A percentile compares a stretch with the other conserved stretches of the same genome.
Evolutionary conservation across 2,888 invertebrate species (phyloP).

Genomic region (Teinopalpus imperialis): DNA sequence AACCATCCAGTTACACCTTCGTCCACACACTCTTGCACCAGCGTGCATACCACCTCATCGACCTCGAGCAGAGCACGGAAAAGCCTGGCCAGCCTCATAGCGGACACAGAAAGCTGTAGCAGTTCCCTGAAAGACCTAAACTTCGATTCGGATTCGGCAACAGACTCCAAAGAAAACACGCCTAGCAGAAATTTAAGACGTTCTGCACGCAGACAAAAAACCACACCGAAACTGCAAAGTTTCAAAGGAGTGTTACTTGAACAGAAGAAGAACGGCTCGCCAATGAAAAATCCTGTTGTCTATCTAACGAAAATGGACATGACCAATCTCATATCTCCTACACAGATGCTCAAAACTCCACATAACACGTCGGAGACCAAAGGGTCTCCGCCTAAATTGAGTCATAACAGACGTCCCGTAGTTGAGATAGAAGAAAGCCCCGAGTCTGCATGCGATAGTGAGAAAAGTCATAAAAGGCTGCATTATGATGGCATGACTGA

Average conservation of each 20-base stretch:
- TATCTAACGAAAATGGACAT: slow-evolving; percentile 67
- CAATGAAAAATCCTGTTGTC: slow-evolving; percentile 54
- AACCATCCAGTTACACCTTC: slow-evolving; percentile 70
- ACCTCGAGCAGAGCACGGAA: slow-evolving; percentile 71
- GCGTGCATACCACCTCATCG: slow-evolving; percentile 65
- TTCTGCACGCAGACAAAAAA: slow-evolving; percentile 49
- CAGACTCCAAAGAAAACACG: slow-evolving; percentile 74
- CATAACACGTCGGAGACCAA: slow-evolving; percentile 55
- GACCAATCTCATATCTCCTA: slow-evolving; percentile 55
- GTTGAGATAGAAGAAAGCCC: slow-evolving; percentile 69
- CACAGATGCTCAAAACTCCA: slow-evolving; percentile 70
- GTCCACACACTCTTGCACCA: slow-evolving; percentile 68
- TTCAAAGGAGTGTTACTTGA: slow-evolving; percentile 68
- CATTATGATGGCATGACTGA: slow-evolving; percentile 61
- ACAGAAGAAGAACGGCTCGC: slow-evolving; percentile 61
- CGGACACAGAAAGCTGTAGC: slow-evolving; percentile 76
- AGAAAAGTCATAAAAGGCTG: slow-evolving; percentile 63
- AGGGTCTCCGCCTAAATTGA: slow-evolving; percentile 66
- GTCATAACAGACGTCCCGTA: slow-evolving; percentile 55
- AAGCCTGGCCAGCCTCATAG: slow-evolving; percentile 69
- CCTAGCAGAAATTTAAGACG: slow-evolving; percentile 56
- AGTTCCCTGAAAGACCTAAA: slow-evolving; percentile 76
- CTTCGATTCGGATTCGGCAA: slow-evolving; percentile 71
- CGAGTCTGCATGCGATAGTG: slow-evolving; percentile 59
- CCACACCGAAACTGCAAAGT: slow-evolving; percentile 61